These are phyloP conservation scores for Coccyzus lansbergi DNA, from an alignment of 2,797 vertebrate species.

Conservation along the genomic window DNA sequence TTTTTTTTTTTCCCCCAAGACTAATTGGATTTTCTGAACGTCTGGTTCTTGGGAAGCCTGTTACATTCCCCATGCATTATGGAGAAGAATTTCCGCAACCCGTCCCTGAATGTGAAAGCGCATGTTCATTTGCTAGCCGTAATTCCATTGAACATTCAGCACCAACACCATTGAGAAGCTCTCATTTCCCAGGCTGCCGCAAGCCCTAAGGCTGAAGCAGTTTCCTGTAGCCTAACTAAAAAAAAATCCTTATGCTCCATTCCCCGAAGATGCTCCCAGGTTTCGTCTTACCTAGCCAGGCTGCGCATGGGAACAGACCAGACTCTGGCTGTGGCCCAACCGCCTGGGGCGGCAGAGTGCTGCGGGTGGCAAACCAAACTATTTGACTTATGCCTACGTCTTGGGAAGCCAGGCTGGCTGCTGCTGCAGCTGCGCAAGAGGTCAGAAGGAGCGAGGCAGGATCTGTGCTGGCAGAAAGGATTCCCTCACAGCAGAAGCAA, in stretches of 20 bases:
- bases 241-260: neutral
- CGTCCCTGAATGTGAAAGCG: neutral
- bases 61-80: neutral
- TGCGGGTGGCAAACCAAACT: neutral
- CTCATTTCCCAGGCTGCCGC: neutral
- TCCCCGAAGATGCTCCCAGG: neutral
- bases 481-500: neutral
- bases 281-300: neutral
- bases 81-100: neutral
- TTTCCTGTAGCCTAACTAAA: neutral
- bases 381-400: fast-evolving
- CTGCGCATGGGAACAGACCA: neutral
- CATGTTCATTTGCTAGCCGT: neutral
- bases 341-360: neutral
- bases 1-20: neutral
- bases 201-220: neutral
- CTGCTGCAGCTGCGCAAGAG: neutral
- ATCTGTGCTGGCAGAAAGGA: neutral
- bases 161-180: neutral
- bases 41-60: neutral
- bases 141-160: neutral
- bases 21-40: constrained; percentile 8
- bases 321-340: neutral
- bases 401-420: neutral
- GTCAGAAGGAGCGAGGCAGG: fast-evolving